Conservation (phyloP, 2,113 vertebrate genomes). For the Ictalurus furcatus region DNA sequence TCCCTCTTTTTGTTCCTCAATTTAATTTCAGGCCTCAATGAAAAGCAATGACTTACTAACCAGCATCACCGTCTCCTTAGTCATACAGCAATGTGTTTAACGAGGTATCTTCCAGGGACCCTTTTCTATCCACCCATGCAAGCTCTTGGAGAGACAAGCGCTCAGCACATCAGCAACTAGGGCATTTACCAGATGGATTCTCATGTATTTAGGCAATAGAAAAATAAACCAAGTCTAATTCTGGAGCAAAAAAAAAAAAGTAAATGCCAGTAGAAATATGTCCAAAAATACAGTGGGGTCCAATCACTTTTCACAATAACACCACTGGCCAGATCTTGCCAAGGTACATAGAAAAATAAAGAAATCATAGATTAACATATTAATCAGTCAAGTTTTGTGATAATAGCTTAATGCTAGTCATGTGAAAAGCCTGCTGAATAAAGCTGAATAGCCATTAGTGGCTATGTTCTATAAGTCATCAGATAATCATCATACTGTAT, state of each 20-base stretch:
- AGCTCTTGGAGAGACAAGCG: constrained; percentile 9
- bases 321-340: background rate
- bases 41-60: constrained; percentile 57
- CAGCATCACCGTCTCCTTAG: constrained; percentile 48
- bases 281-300: background rate
- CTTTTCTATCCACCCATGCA: constrained; percentile 29
- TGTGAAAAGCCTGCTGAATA: background rate
- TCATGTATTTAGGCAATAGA: constrained; percentile 15
- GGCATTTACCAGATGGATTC: background rate
- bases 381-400: background rate
- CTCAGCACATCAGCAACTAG: background rate
- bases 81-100: constrained; percentile 51
- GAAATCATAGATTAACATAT: background rate
- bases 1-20: constrained; percentile 55
- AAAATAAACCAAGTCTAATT: background rate
- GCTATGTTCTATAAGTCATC: background rate
- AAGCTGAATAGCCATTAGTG: background rate
- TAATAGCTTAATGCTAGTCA: background rate
- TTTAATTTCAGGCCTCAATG: constrained; percentile 68
- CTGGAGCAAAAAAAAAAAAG: background rate
- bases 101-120: constrained; percentile 42
- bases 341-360: background rate
- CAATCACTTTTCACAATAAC: background rate
- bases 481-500: background rate
- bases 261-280: background rate